These are phyloP conservation scores for Lepisosteus osseus DNA, from an alignment of 2,113 vertebrate genomes.

Conservation along the genomic window DNA sequence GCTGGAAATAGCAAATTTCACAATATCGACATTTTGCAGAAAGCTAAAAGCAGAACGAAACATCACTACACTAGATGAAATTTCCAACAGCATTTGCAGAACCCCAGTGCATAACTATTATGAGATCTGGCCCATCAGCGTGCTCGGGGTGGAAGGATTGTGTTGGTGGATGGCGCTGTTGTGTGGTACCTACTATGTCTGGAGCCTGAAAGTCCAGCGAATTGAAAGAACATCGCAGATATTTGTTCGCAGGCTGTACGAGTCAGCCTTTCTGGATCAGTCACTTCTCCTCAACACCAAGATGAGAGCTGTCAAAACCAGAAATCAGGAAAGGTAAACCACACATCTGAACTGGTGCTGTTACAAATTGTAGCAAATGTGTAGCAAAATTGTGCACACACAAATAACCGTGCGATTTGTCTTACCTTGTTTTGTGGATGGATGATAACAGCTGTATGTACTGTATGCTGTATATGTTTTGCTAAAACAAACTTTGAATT, in stretches of 20 bases:
- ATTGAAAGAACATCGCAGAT: constrained; percentile 73
- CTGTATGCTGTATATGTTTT: no score
- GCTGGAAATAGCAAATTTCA: fast-evolving
- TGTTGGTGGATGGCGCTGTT: constrained; percentile 69
- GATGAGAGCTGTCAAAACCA: constrained; percentile 56
- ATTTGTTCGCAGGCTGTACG: constrained; percentile 71
- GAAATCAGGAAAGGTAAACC: constrained; percentile 50
- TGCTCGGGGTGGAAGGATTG: constrained; percentile 60
- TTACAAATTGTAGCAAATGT: no score
- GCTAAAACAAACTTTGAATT: no score
- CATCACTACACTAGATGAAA: constrained; percentile 56
- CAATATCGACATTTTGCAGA: constrained; percentile 46
- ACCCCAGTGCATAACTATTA: constrained; percentile 60
- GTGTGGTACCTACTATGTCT: constrained; percentile 64
- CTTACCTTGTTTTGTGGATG: no score
- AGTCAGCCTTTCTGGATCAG: constrained; percentile 71
- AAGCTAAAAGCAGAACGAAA: not conserved
- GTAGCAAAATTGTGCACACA: no score
- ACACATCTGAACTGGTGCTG: no score
- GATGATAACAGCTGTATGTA: no score
- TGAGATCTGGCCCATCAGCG: constrained; percentile 56
- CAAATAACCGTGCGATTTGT: no score
- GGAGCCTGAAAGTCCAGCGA: constrained; percentile 66
- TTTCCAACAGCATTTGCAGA: constrained; percentile 64
- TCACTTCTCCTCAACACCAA: constrained; percentile 70